These are phyloP conservation scores for Acanthurus lineatus DNA, from an alignment of 2,797 vertebrate genomes.

Conservation along the genomic window DNA sequence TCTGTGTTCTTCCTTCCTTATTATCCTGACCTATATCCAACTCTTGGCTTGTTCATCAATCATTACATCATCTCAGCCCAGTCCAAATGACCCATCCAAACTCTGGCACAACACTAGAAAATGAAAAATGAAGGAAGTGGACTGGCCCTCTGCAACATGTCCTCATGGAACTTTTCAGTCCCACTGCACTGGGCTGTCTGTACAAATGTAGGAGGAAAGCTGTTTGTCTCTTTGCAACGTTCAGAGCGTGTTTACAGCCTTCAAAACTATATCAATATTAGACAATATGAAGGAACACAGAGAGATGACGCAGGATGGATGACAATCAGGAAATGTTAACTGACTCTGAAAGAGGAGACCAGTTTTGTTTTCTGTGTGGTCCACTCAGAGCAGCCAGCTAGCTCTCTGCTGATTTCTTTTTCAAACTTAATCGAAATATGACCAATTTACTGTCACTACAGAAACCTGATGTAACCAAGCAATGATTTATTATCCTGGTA, in stretches of 20 bases:
- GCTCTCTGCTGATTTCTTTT: constrained; percentile 6
- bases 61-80: constrained; percentile 41
- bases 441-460: constrained; percentile 16
- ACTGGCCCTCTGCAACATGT: constrained; percentile 18
- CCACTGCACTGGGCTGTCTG: not conserved
- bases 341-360: not conserved
- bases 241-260: not conserved
- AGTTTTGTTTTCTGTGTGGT: not conserved
- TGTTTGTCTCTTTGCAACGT: not conserved
- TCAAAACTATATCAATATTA: no score
- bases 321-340: not conserved
- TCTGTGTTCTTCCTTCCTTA: constrained; percentile 32
- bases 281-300: not conserved
- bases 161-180: constrained; percentile 31
- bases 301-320: constrained; percentile 1
- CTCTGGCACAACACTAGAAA: constrained; percentile 3
- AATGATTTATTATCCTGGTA: not conserved
- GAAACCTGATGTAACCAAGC: not conserved
- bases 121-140: constrained; percentile 17
- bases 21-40: constrained; percentile 43
- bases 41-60: constrained; percentile 8
- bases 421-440: not conserved
- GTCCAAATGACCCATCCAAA: constrained; percentile 3
- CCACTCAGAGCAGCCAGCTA: not conserved
- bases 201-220: constrained; percentile 2